Evolutionary conservation across 1,140 invertebrate species (phyloP).

Genomic region (Forficula auricularia): DNA sequence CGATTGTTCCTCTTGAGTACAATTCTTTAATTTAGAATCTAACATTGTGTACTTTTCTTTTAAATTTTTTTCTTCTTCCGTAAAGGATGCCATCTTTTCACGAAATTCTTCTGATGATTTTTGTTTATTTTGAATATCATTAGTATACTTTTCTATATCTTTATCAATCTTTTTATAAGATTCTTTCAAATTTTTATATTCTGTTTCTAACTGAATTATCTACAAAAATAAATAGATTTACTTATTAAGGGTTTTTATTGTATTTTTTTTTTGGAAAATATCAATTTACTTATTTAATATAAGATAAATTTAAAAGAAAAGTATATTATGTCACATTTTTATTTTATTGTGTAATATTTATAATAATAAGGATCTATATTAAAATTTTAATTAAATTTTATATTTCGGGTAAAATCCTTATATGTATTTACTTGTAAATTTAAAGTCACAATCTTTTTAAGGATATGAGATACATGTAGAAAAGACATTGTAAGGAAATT

Average conservation of each 20-base stretch:
- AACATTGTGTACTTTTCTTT: too few relatives aligned
- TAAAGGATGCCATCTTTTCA: slow-evolving; percentile 4
- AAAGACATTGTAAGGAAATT: neutral
- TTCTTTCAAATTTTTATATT: slow-evolving; percentile 2
- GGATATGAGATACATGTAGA: slow-evolving; percentile 1
- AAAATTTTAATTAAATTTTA: slow-evolving; percentile 7
- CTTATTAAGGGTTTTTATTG: slow-evolving; percentile 10
- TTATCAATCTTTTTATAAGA: slow-evolving; percentile 9
- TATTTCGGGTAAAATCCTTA: too few relatives aligned
- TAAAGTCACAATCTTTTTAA: slow-evolving; percentile 14
- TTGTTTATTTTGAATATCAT: neutral
- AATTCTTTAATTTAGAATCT: neutral
- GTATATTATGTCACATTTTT: slow-evolving; percentile 7
- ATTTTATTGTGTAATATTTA: slow-evolving; percentile 11
- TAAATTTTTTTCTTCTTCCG: neutral
- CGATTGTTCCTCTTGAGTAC: neutral
- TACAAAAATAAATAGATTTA: slow-evolving; percentile 5
- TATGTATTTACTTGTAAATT: too few relatives aligned
- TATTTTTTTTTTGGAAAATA: too few relatives aligned
- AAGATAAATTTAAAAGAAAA: neutral
- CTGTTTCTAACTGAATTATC: slow-evolving; percentile 5
- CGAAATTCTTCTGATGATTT: slow-evolving; percentile 2
- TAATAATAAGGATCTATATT: slow-evolving; percentile 6
- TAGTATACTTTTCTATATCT: neutral
- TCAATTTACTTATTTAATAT: slow-evolving; percentile 11